Conservation (phyloP, 2,888 invertebrate genomes). For the Saturnia pavonia region DNA sequence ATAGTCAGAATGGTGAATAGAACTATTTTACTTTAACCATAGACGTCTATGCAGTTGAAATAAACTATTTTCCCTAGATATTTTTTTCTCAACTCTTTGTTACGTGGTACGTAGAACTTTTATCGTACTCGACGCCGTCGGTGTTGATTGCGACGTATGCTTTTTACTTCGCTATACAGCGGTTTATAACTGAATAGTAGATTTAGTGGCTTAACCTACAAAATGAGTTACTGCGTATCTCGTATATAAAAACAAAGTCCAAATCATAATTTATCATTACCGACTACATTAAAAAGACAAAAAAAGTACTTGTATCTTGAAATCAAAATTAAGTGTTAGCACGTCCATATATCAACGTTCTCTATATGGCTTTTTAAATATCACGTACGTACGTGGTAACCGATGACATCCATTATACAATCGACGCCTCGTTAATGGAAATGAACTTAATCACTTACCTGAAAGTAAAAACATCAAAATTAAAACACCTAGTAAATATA, state of each 20-base stretch:
- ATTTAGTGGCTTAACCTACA: not conserved
- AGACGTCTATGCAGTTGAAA: not conserved
- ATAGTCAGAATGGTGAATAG: not conserved
- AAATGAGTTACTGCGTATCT: not conserved
- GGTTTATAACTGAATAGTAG: not conserved
- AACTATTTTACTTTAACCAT: not conserved
- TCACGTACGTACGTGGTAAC: conserved; percentile 2
- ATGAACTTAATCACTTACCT: conserved; percentile 33
- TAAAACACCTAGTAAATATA: conserved; percentile 22
- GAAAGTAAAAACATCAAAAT: conserved; percentile 27
- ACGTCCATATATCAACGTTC: not conserved
- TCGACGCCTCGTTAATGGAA: conserved; percentile 15
- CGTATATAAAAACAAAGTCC: too few relatives aligned
- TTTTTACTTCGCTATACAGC: not conserved
- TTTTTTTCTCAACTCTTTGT: not conserved
- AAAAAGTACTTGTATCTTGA: not conserved
- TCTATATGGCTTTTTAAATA: conserved; percentile 1
- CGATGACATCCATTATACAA: conserved; percentile 12
- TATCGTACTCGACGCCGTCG: not conserved
- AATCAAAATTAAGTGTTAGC: not conserved
- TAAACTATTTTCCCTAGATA: not conserved
- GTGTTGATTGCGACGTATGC: not conserved
- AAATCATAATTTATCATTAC: not conserved
- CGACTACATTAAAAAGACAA: not conserved
- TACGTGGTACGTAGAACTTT: conserved; percentile 3